phyloP scores from a whole-genome alignment of 2,797 vertebrate species.

The Pseudochirops corinnae region DNA sequence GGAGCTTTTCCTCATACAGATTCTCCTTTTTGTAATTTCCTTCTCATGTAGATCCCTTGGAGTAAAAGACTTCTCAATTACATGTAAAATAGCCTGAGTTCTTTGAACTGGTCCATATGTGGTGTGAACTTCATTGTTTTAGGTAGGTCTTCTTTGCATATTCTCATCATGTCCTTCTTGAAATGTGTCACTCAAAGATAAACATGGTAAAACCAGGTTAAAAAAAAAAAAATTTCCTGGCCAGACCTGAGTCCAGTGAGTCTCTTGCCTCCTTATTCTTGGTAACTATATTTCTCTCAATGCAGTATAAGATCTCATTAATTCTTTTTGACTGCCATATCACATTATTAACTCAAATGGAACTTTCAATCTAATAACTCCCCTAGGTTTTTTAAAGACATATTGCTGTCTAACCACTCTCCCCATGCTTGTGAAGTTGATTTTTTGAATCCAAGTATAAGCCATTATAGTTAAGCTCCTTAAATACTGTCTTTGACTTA shows the following conservation, averaged over 20 bases:
- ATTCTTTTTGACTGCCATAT: not conserved
- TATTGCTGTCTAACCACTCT: not conserved
- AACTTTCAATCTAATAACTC: not conserved
- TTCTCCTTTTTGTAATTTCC: not conserved
- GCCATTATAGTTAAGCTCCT: not conserved
- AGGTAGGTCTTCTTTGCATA: not conserved
- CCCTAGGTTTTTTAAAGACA: not conserved
- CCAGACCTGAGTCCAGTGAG: not conserved
- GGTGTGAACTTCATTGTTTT: not conserved
- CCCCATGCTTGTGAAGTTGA: not conserved
- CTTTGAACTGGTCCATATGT: not conserved
- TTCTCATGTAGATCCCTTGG: not conserved
- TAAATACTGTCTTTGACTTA: not conserved
- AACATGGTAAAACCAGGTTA: no score
- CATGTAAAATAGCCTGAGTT: not conserved
- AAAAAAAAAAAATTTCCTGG: not conserved
- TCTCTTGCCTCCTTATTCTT: not conserved
- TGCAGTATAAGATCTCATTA: not conserved
- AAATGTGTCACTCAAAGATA: not conserved
- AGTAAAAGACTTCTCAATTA: not conserved
- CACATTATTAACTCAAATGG: not conserved
- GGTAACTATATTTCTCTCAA: conserved; percentile 57
- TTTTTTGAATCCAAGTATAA: not conserved
- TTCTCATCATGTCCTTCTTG: not conserved
- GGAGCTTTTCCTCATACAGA: not conserved